Evolutionary conservation across 2,888 invertebrate species (phyloP), one percentile per base, ranked within the genome.

Genomic region (Ormyrus pomaceus): DNA sequence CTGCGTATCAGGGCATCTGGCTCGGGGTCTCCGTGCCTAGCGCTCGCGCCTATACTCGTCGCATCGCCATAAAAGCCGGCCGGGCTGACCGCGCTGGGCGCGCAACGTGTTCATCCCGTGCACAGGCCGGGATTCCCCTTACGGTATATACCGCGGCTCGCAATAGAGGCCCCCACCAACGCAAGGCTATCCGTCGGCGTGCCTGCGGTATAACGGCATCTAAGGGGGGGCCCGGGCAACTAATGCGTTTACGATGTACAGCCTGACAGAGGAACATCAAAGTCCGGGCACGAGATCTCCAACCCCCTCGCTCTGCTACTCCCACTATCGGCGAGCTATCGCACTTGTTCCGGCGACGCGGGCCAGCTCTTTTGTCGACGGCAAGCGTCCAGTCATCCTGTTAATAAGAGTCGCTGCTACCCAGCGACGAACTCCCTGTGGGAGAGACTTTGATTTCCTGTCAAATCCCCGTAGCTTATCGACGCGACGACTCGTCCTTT

Each of bases 161-260:
- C 34, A 19, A 19, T 19, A 19, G 19, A 19, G 19, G 19, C 19
- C 19, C 19, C 19, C 19, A 19, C 19, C 19, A 19, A 19, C 4
- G 34, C 34, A 34, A 34, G 34, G 34, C 34, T 34, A 34, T 51
- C 48, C 10, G 9, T 10, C 55, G 46, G 46, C 65, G 10, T 34
- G 19, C 5, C 53, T 70, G 76, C 55, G 70, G 61, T 81, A 82
- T 86, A 86, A 86, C 87, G 84, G 86, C 84, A 83, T 83, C 82
- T 3, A 6, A 53, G 1, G 46, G 62, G 73, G 62, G 46, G 66
- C 19, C 11, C 55, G 66, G 83, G 81, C 82, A 86, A 87, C 88
- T 89, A 89, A 89, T 89, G 89, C 88, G 87, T 88, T 88, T 88
- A 87, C 88, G 87, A 87, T 89, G 89, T 89, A 58, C 86, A 84